Base-by-base conservation (phyloP, 92 coral and sea anemone genomes). In the Epizoanthus stellaris region DNA sequence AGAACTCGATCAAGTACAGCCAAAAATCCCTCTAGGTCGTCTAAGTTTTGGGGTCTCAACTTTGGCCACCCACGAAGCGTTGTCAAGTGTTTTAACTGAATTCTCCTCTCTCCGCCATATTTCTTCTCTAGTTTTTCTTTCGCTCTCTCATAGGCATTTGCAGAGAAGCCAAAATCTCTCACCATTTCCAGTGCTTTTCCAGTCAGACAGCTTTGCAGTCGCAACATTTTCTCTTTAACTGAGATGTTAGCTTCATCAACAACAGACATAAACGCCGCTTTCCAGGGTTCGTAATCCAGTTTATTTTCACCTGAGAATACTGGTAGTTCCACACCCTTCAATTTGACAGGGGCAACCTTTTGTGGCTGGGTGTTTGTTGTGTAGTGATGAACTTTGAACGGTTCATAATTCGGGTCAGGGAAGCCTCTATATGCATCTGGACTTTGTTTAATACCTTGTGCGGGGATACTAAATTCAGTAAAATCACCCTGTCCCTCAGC, bases 81-180 rank as follows among this genome's bases (percentile, higher is more conserved):
- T 6, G 79, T 19, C 42, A 69, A 53, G 60, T 69, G 87, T 70
- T 40, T 53, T 19, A 82, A 20, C 14, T 20, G 14, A 4, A 60
- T 61, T 80, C 85, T 13, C 30, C 75, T 45, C 30, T 64, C 70
- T 40, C 86, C 86, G 3, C 86, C 67, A 70, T 20, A 88, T 45
- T 73, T 88, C 84, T 83, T 88, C 42, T 81, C 88, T 21, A 89
- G 20, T 20, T 87, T 90, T 0, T 21, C 81, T 49, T 87, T 87
- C 13, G 88, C 93, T 40, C 86, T 70, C 70, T 82, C 86, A 25
- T 90, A 86, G 23, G 91, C 94, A 59, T 45, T 69, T 13, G 13
- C 73, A 6, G 94, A 87, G 67, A 70, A 91, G n/a, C 87, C 89
- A 19, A 84, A 69, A 88, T 87, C 91, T 54, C 68, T 80, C 1